These are phyloP conservation scores for Amyelois transitella DNA, from an alignment of 1,140 invertebrate species.

Conservation along the genomic window DNA sequence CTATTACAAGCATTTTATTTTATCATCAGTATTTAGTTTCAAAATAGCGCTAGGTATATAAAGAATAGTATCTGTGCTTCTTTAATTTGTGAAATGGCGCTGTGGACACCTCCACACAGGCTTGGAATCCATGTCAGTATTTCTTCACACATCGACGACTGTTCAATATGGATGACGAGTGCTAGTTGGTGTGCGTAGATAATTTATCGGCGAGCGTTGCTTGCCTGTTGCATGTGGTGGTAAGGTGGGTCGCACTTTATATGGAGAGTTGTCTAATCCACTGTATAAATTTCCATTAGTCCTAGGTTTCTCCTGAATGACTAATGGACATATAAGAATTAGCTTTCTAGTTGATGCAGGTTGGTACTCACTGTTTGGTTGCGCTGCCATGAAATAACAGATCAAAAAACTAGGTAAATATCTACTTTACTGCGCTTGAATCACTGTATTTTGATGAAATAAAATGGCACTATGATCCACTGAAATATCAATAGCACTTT, in stretches of 20 bases:
- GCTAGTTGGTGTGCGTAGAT: constrained; percentile 40
- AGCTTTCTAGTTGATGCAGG: constrained; percentile 28
- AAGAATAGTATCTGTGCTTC: background rate
- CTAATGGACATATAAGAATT: constrained; percentile 44
- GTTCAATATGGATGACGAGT: background rate
- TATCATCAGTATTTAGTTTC: background rate
- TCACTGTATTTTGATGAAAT: no score
- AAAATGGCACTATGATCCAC: no score
- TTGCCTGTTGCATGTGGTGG: constrained; percentile 24
- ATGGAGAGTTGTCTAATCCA: constrained; percentile 60
- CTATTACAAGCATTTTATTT: no score
- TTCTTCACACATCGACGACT: background rate
- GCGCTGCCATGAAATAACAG: no score
- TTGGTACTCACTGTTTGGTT: background rate
- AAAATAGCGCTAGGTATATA: background rate
- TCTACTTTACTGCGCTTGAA: no score
- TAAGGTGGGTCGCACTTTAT: constrained; percentile 57
- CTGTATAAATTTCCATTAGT: constrained; percentile 53
- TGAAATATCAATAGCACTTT: no score
- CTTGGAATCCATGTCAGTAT: background rate
- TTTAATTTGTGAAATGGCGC: background rate
- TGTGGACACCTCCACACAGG: constrained; percentile 13
- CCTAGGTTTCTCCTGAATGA: constrained; percentile 63
- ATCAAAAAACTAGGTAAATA: no score
- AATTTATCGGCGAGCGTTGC: constrained; percentile 46